phyloP scores from a whole-genome alignment of 2,797 vertebrate species.

The Pipistrellus pipistrellus region DNA sequence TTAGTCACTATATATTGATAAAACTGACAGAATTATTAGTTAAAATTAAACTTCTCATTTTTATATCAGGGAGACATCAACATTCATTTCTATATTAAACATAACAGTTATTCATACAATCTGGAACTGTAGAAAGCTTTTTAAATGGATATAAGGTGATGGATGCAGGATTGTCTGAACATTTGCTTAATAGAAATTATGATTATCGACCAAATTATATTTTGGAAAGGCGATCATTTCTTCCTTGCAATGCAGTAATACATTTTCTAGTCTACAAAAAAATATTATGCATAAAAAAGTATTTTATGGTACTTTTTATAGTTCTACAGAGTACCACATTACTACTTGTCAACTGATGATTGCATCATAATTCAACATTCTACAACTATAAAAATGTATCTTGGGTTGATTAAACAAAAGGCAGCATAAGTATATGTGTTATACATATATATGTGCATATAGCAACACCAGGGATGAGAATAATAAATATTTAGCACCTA shows the following conservation, averaged over 20 bases:
- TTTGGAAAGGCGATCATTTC: constrained; percentile 66
- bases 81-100: constrained; percentile 82
- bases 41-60: constrained; percentile 84
- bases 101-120: constrained; percentile 80
- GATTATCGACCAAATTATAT: constrained; percentile 70
- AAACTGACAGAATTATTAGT: constrained; percentile 74
- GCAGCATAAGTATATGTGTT: background rate
- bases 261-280: constrained; percentile 35
- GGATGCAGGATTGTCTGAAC: constrained; percentile 73
- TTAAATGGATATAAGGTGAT: constrained; percentile 78
- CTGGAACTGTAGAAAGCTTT: constrained; percentile 78
- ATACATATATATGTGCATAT: background rate
- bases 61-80: constrained; percentile 77
- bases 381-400: constrained; percentile 43
- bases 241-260: constrained; percentile 70
- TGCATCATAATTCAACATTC: constrained; percentile 46
- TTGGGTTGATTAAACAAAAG: constrained; percentile 67
- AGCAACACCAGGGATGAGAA: background rate
- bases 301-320: constrained; percentile 70
- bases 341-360: constrained; percentile 13
- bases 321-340: constrained; percentile 56
- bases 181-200: constrained; percentile 78
- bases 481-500: background rate
- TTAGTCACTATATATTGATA: constrained; percentile 79
- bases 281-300: constrained; percentile 15